These are phyloP conservation scores for Clarias pachynema DNA, from an alignment of 2,797 vertebrate species.

Conservation along the genomic window DNA sequence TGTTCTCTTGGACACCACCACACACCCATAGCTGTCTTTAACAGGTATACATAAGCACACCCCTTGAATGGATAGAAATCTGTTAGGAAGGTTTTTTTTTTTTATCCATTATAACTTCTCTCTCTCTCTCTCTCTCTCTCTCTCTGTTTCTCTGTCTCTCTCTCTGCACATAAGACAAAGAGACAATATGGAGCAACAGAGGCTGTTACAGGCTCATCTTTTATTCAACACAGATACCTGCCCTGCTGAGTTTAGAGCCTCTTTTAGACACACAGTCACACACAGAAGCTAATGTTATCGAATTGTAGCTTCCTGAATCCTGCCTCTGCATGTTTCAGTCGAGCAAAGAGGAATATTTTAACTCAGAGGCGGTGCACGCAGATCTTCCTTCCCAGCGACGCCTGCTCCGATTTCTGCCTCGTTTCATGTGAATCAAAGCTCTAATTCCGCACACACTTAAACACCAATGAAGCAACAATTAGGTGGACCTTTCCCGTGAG, in stretches of 20 bases:
- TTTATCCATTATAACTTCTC: constrained; percentile 32
- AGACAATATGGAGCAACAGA: constrained; percentile 37
- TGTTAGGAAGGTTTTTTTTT: constrained; percentile 27
- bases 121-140: constrained; percentile 3
- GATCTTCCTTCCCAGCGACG: constrained; percentile 10
- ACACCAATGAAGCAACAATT: constrained; percentile 51
- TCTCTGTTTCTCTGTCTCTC: neutral
- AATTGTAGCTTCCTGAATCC: constrained; percentile 36
- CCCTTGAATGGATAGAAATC: neutral
- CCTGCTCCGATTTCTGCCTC: constrained; percentile 35
- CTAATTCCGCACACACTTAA: constrained; percentile 39
- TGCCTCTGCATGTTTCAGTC: constrained; percentile 17
- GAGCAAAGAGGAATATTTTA: constrained; percentile 26
- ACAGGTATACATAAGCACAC: constrained; percentile 4
- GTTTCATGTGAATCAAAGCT: constrained; percentile 51
- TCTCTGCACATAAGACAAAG: constrained; percentile 38
- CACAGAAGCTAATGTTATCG: constrained; percentile 47
- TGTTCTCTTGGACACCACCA: neutral
- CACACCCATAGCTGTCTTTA: constrained; percentile 8
- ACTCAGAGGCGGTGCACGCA: neutral
- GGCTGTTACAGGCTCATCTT: constrained; percentile 53
- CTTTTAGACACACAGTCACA: constrained; percentile 41
- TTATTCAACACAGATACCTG: constrained; percentile 55
- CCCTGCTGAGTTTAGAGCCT: constrained; percentile 52
- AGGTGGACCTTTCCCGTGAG: constrained; percentile 17